Conservation (phyloP, 1,140 invertebrate species). For the Drosophila grimshawi region DNA sequence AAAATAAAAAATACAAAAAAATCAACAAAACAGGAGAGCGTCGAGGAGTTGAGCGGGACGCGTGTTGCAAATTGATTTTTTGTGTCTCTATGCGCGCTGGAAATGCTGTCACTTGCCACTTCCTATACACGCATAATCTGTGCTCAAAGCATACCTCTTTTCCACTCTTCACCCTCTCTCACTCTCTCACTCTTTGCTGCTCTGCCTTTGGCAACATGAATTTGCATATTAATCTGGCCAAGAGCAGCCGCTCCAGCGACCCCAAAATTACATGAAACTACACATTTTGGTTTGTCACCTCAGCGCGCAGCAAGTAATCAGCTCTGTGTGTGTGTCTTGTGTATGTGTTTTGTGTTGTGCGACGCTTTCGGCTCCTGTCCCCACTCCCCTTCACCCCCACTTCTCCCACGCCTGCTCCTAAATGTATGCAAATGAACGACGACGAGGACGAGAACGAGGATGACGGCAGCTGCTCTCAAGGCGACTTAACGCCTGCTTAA, state of each 20-base stretch:
- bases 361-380: constrained; percentile 47
- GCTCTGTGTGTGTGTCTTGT: constrained; percentile 28
- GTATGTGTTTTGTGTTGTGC: constrained; percentile 28
- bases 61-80: constrained; percentile 73
- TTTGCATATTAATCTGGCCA: constrained; percentile 76
- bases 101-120: constrained; percentile 18
- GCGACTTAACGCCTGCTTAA: constrained; percentile 82
- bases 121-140: constrained; percentile 33
- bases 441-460: constrained; percentile 27
- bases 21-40: neutral
- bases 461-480: constrained; percentile 74
- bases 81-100: constrained; percentile 46
- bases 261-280: constrained; percentile 76
- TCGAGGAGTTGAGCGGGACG: constrained; percentile 7
- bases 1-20: constrained; percentile 7
- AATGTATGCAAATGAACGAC: constrained; percentile 65
- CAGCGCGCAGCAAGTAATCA: constrained; percentile 65
- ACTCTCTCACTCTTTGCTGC: neutral
- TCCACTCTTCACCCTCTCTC: neutral
- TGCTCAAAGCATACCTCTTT: constrained; percentile 24
- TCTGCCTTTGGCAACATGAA: constrained; percentile 46
- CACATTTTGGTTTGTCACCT: constrained; percentile 83
- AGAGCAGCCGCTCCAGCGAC: constrained; percentile 28
- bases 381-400: neutral
- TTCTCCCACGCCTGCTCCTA: neutral